A percentile compares a stretch with the other conserved stretches of the same genome.
phyloP scores from a whole-genome alignment of 2,797 vertebrate species.

The Scyliorhinus canicula region DNA sequence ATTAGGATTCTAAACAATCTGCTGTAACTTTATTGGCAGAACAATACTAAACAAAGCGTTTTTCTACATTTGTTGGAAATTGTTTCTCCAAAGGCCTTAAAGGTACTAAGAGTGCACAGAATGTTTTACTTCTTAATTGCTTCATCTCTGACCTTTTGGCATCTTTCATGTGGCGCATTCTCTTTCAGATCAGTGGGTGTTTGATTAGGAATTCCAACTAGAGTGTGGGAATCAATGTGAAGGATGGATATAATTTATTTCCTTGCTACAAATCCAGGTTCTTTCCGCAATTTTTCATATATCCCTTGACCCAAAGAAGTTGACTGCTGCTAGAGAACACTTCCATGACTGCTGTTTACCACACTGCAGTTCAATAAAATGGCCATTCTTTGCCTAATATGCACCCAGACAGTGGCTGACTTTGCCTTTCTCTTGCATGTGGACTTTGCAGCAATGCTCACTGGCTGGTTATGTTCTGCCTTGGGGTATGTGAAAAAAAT shows the following conservation, averaged over 20 bases:
- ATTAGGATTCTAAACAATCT: neutral
- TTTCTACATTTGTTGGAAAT: neutral
- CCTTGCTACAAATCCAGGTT: neutral
- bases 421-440: neutral
- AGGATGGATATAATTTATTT: neutral
- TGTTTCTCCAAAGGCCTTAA: no score
- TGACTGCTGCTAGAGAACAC: neutral
- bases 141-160: neutral
- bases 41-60: neutral
- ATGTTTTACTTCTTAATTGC: neutral
- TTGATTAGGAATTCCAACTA: neutral
- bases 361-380: neutral
- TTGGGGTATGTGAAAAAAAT: no score
- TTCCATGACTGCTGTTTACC: neutral
- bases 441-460: neutral
- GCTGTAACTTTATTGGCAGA: neutral
- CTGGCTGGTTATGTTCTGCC: neutral
- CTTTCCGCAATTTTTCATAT: neutral
- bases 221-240: neutral
- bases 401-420: neutral
- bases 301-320: neutral
- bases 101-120: no score
- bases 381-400: neutral
- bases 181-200: conserved; percentile 6
- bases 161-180: neutral